phyloP scores from a whole-genome alignment of 2,113 vertebrate species.

The Brienomyrus longianalis region DNA sequence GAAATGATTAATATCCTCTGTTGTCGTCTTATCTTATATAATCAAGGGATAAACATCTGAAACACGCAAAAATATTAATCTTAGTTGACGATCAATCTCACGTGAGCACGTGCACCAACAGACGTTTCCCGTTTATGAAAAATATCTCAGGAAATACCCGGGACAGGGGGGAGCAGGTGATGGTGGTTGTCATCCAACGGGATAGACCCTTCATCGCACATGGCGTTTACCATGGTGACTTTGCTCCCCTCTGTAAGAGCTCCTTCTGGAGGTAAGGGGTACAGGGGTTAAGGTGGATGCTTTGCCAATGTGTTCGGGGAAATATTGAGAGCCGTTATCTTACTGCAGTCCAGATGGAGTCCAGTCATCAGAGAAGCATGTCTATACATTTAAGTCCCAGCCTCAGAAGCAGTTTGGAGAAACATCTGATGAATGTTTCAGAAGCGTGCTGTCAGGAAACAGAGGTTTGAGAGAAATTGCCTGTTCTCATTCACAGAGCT shows the following conservation, averaged over 20 bases:
- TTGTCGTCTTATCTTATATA: neutral
- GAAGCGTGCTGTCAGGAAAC: constrained; percentile 25
- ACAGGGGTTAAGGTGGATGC: constrained; percentile 28
- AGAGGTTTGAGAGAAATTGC: neutral
- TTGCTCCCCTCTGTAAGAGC: constrained; percentile 9
- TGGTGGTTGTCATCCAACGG: neutral
- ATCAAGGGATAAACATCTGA: constrained; percentile 8
- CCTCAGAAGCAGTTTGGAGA: neutral
- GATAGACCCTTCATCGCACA: neutral
- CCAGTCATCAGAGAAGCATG: constrained; percentile 38
- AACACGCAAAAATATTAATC: neutral
- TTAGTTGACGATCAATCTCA: neutral
- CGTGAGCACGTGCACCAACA: neutral
- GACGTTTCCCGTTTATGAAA: neutral
- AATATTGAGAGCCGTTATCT: constrained; percentile 3
- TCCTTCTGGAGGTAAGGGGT: neutral
- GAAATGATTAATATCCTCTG: constrained; percentile 26
- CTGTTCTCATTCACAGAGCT: neutral
- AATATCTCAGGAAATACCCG: neutral
- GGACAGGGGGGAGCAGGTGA: neutral
- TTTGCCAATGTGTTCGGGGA: constrained; percentile 8
- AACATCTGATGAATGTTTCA: constrained; percentile 15
- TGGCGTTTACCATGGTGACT: constrained; percentile 25
- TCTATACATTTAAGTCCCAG: constrained; percentile 39
- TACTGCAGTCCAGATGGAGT: constrained; percentile 42